Evolutionary conservation across 2,888 invertebrate species (phyloP).

Genomic region (Diarsia rubi): DNA sequence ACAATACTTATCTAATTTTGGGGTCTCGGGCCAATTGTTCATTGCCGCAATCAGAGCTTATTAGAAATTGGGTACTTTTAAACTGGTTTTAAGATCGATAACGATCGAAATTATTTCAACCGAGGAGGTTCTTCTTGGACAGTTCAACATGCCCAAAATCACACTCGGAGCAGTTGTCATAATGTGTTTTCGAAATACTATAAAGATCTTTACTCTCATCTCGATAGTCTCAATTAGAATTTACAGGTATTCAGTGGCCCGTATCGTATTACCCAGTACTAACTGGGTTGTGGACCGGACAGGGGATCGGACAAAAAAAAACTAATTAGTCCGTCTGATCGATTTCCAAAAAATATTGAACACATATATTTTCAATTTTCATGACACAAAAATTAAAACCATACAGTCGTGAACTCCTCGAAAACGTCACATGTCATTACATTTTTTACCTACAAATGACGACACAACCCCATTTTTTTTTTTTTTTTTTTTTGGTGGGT

Average conservation of each 20-base stretch:
- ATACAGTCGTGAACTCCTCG: no score
- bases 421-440: no score
- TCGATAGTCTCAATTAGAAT: slow-evolving; percentile 16
- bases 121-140: background rate
- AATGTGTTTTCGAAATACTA: background rate
- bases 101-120: slow-evolving; percentile 19
- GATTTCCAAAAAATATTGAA: no score
- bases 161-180: background rate
- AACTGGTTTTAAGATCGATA: slow-evolving; percentile 30
- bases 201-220: background rate
- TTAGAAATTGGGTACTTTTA: slow-evolving; percentile 22
- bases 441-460: no score
- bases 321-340: no score
- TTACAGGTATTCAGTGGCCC: background rate
- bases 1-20: slow-evolving; percentile 58
- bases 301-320: no score
- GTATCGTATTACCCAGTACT: background rate
- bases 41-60: slow-evolving; percentile 38
- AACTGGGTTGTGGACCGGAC: background rate
- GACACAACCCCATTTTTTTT: no score
- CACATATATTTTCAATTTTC: no score
- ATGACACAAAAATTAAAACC: no score
- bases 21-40: slow-evolving; percentile 32
- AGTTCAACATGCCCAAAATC: background rate
- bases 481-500: no score